Evolutionary conservation across 2,888 invertebrate species (phyloP).

Genomic region (Xestia ashworthii): DNA sequence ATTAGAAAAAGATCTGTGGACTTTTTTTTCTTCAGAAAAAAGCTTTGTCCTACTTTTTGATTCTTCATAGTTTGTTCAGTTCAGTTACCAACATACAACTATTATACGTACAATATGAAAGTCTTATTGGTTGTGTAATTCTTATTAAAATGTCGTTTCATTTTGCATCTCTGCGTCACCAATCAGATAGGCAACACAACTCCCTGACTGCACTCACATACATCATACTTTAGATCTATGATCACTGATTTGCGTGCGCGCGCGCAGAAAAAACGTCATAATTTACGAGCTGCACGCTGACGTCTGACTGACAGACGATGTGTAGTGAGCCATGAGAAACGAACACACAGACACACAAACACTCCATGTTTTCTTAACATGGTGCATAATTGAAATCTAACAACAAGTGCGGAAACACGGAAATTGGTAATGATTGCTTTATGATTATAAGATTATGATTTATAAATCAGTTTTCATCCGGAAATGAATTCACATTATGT

Average conservation of each 20-base stretch:
- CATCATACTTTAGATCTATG: conserved; percentile 56
- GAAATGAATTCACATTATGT: conserved; percentile 52
- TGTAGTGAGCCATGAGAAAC: conserved; percentile 67
- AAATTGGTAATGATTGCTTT: conserved; percentile 56
- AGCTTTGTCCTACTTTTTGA: neutral
- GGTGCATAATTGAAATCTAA: conserved; percentile 52
- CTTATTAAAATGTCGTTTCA: neutral
- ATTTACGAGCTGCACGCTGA: conserved; percentile 78
- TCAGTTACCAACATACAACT: neutral
- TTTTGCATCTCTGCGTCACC: conserved; percentile 39
- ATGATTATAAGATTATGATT: conserved; percentile 51
- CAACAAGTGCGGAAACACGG: conserved; percentile 50
- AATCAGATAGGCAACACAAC: conserved; percentile 45
- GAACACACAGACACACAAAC: conserved; percentile 45
- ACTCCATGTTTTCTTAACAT: conserved; percentile 36
- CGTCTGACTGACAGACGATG: conserved; percentile 80
- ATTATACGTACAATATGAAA: neutral
- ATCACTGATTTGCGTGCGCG: conserved; percentile 81
- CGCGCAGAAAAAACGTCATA: conserved; percentile 82
- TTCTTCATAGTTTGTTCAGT: neutral
- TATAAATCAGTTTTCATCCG: conserved; percentile 58
- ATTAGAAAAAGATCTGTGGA: neutral
- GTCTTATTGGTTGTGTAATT: neutral
- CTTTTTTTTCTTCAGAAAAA: neutral
- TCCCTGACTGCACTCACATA: neutral